Evolutionary conservation across 1,140 invertebrate species (phyloP).

Genomic region (Periplaneta americana): DNA sequence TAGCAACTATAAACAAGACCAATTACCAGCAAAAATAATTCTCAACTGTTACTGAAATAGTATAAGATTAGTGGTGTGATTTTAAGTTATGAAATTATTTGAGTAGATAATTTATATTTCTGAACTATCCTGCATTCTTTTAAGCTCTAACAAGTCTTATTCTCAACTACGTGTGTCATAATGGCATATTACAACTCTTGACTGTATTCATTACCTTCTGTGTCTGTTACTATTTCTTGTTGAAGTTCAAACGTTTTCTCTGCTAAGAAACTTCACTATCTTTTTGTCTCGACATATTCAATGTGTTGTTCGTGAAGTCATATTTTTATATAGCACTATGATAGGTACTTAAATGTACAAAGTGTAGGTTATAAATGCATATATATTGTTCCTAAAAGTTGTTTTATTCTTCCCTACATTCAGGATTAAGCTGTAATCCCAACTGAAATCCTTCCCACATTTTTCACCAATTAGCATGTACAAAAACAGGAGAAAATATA

Average conservation of each 20-base stretch:
- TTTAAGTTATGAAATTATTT: background rate
- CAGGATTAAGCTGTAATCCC: too few species aligned
- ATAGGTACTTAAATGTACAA: constrained; percentile 6
- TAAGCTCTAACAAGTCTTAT: background rate
- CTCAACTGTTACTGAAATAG: background rate
- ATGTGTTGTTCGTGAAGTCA: background rate
- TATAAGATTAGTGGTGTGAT: background rate
- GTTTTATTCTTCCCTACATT: background rate
- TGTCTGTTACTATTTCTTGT: background rate
- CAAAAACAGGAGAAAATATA: too few species aligned
- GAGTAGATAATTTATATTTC: background rate
- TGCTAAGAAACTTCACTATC: background rate
- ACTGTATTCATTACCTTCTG: background rate
- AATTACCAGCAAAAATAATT: background rate
- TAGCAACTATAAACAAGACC: background rate
- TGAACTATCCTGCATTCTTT: background rate
- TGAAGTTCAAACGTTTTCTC: background rate
- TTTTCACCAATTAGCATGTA: too few species aligned
- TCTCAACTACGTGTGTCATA: background rate
- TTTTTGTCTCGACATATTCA: background rate
- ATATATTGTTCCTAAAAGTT: constrained; percentile 1
- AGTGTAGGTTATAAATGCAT: background rate
- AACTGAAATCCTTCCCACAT: too few species aligned
- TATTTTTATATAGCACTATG: constrained; percentile 8
- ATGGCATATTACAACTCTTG: background rate